Base-by-base conservation (phyloP, 1,140 invertebrate genomes). In the Drosophila leontia region DNA sequence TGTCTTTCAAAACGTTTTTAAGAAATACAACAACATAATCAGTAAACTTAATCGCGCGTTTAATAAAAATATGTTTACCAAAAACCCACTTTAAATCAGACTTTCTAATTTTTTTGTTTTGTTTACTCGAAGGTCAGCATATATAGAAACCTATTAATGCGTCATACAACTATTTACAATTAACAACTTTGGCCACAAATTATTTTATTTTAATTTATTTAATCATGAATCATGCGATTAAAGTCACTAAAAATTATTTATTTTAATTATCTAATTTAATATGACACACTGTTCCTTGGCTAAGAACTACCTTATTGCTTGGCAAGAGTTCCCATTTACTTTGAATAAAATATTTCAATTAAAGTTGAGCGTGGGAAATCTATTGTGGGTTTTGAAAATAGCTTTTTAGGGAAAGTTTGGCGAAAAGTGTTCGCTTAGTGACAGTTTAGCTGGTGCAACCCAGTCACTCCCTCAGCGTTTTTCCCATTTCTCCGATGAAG, bases 401-500 rank as follows among this genome's bases (percentile, higher is more conserved):
- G 9, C 19, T 37, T 34, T 34, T n/a, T 19, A 17, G 42, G 37
- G 15, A 29, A 51, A 56, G 65, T 70, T 72, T n/a, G 34, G 13
- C 34, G 53, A 37, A 56, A n/a, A 39, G 19, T 56, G 35, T 32
- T 42, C 42, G 23, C 34, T 37, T 41, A 34, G 50, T 55, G 39
- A 44, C 64, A 57, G 51, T 59, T 71, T 59, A 42, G 41, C 70
- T 55, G 48, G 48, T 51, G 41, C 13, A 45, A 42, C 72, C 34
- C 63, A 75, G 69, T 42, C 57, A 62, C 58, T 62, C 41, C 35
- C 53, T 37, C 26, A 45, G 70, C 8, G 15, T n/a, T 62, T 47
- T 32, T 1, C 48, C 64, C 42, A 57, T 60, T 72, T 71, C 35
- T 12, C 53, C 50, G 63, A 77, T 56, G 63, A 76, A 51, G 74